Evolutionary conservation across 2,797 vertebrate genomes (phyloP), one percentile per base, ranked within the genome.

Genomic region (Loris lydekkerianus): DNA sequence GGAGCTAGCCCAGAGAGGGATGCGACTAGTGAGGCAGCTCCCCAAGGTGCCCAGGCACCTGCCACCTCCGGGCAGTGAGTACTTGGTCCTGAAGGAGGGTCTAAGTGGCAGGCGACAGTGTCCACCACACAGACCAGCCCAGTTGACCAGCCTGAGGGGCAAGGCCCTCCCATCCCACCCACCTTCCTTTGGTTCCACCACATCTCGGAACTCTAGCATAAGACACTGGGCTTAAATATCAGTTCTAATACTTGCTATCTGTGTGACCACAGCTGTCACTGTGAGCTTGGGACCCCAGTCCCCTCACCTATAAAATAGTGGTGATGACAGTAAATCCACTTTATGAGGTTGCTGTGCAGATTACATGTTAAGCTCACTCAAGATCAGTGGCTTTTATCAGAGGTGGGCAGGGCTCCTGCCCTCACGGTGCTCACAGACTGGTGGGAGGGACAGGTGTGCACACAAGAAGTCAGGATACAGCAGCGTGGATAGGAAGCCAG

Each of bases 21-120:
- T 43, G 0, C 4, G 31, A 31, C 60, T 20, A 10, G 14, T 25
- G 53, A 63, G 58, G 37, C 1, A 1, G 17, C 56, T 72, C 27
- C 53, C n/a, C 14, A 20, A 7, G 1, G 60, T 34, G 34, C 37
- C 23, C 10, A 13, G 27, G 76, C 46, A 17, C 5, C 7, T 34
- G 43, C 4, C 2, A 11, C n/a, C 60, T 11, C 21, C 0, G 10
- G 60, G 10, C 0, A 4, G 53, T 14, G 61, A 46, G 49, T 17
- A 18, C 37, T 18, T 2, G 29, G 63, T 69, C 84, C 58, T 14
- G 29, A 56, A 29, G 43, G 17, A 53, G 43, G 58, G 40, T 20
- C 25, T 1, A 5, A 10, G 69, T n/a, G 78, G 34, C 20, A 5
- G 11, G 3, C 1, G 1, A 0, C 3, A 6, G 40, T 10, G 0